Evolutionary conservation across 2,113 vertebrate species (phyloP), one percentile per base, ranked within the genome.

Genomic region (Oncorhynchus clarkii): DNA sequence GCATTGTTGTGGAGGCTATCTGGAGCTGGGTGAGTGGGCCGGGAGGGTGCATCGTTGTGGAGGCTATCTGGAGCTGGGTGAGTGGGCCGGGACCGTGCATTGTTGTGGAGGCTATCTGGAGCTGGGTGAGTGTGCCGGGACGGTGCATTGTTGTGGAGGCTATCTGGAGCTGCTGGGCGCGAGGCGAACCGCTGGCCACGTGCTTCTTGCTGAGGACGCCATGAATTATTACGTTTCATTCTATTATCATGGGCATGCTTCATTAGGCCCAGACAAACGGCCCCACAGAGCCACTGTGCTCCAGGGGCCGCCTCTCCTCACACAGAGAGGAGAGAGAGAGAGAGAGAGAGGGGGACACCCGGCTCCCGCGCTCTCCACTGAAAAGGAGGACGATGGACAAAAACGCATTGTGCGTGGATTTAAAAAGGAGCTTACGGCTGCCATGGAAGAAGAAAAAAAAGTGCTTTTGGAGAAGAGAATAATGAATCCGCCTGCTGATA

Each of bases 401-500:
- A 93, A 95, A 90, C 93, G 94, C 94, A 96, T 95, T 96, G 95
- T 96, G 91, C 84, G 78, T 79, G 85, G 89, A 91, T 93, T 93
- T 94, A 94, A 93, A 95, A 95, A 94, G 93, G 89, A 93, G 92
- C 93, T 94, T 95, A 91, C 91, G 92, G 94, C 92, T 91, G 90
- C 84, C 89, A 93, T 93, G 93, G 92, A 92, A 94, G 88, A 78
- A 82, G 88, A 78, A 82, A 81, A 66, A 48, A 66, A 74, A 20
- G 4, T 73, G 26, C 20, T 45, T 73, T 24, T 4, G 67, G 91
- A 88, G 85, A 74, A 84, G 89, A 90, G 87, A 88, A 91, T 93
- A 93, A 93, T 94, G 93, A 93, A 90, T 88, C 90, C 89, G 92
- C 94, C 90, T 84, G 88, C 91, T 90, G 89, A 92, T 76, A 90